These are phyloP conservation scores for Stenurella melanura DNA, from an alignment of 2,888 invertebrate genomes.

Conservation along the genomic window DNA sequence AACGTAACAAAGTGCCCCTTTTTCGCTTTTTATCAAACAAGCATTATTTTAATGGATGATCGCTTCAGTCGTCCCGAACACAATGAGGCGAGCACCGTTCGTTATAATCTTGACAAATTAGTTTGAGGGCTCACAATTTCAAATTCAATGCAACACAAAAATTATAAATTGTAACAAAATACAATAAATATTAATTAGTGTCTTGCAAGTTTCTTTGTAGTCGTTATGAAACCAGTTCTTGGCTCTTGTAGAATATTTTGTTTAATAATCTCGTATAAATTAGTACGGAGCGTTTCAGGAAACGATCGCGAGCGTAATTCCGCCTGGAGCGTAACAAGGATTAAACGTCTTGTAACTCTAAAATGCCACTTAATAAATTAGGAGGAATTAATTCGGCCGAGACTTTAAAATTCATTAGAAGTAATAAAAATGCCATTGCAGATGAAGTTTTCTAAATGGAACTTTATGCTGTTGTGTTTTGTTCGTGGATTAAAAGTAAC, in stretches of 20 bases:
- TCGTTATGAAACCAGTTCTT: background rate
- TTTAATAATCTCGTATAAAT: constrained; percentile 22
- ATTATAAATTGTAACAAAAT: constrained; percentile 21
- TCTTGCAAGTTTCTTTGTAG: constrained; percentile 14
- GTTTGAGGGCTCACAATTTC: constrained; percentile 43
- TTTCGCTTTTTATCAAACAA: too few relatives aligned
- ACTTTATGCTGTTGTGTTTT: background rate
- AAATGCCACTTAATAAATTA: constrained; percentile 32
- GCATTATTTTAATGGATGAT: too few relatives aligned
- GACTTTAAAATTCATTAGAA: constrained; percentile 32
- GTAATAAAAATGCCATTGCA: constrained; percentile 22
- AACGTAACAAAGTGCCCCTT: too few relatives aligned
- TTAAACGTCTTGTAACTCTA: constrained; percentile 26
- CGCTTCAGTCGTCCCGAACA: constrained; percentile 31
- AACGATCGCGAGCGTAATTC: background rate
- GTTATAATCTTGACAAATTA: constrained; percentile 45
- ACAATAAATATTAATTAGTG: constrained; percentile 28
- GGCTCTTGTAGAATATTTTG: constrained; percentile 10
- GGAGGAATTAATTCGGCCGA: constrained; percentile 22
- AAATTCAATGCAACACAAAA: constrained; percentile 8
- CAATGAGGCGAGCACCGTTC: constrained; percentile 46
- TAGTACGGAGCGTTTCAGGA: background rate
- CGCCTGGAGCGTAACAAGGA: constrained; percentile 5
- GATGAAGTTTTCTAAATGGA: background rate
- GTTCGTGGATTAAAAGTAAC: constrained; percentile 28